Conservation (phyloP, 2,113 vertebrate species). For the Scomber japonicus region DNA sequence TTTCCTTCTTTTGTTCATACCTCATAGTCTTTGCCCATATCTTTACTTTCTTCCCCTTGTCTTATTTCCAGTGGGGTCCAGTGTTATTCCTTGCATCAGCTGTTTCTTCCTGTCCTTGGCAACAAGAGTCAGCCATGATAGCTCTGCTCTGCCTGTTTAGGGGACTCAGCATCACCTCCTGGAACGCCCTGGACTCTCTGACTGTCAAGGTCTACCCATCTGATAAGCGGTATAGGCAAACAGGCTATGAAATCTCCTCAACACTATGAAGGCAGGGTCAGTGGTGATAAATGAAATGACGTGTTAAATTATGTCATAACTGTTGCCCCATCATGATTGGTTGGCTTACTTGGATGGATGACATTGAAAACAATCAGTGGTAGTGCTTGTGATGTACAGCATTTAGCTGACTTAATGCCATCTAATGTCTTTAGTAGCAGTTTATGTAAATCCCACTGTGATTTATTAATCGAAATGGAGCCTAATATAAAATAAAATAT, state of each 20-base stretch:
- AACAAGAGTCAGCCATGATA: slow-evolving; percentile 99
- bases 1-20: background rate
- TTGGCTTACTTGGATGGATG: slow-evolving; percentile 25
- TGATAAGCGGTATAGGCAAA: slow-evolving; percentile 92
- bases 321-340: slow-evolving; percentile 31
- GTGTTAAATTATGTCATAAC: slow-evolving; percentile 15
- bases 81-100: slow-evolving; percentile 96
- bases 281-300: slow-evolving; percentile 36
- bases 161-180: slow-evolving; percentile 98
- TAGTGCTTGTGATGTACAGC: background rate
- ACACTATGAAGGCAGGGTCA: background rate
- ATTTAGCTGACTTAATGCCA: slow-evolving; percentile 19
- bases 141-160: slow-evolving; percentile 97
- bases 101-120: slow-evolving; percentile 97
- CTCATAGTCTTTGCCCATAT: background rate
- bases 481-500: background rate
- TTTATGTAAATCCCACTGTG: background rate
- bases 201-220: slow-evolving; percentile 98
- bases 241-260: slow-evolving; percentile 27
- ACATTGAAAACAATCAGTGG: slow-evolving; percentile 41
- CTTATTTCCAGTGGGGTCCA: slow-evolving; percentile 90
- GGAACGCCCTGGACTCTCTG: slow-evolving; percentile 95
- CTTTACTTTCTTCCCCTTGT: background rate
- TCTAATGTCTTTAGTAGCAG: slow-evolving; percentile 6
- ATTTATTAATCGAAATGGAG: background rate